Base-by-base conservation (phyloP, 1,140 invertebrate species). In the Xylocopa sonorina region DNA sequence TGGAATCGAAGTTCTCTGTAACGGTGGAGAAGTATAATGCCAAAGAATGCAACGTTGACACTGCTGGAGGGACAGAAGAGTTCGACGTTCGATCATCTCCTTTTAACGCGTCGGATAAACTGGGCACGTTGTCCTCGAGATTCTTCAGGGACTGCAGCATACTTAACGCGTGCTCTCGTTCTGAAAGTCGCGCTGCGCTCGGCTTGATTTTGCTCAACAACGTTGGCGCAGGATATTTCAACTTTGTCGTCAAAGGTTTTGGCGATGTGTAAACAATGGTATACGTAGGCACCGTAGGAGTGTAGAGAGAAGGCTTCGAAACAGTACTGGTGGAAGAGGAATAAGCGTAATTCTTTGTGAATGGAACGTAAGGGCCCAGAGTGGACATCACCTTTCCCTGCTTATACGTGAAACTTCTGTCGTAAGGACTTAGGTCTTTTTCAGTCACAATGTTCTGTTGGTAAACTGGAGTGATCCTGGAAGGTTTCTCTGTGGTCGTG, bases 21-120 rank as follows among this genome's bases (percentile, higher is more conserved):
- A 94, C 95, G 21, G 95, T 95, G 9, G 96, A 96, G 89, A 97
- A 97, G 84, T 97, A 97, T 78, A 96, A 93, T 32, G 96, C 96
- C 51, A 97, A 88, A 2, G 96, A 96, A 86, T 97, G 96, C 3
- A 97, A 90, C 1, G 96, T 95, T 85, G 96, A 96, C 2, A 96
- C 95, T 0, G 96, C 95, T 0, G 95, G 94, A 2, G 96, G 41
- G 0, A 46, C 38, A 0, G 73, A 63, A 3, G 29, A 12, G 21
- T 66, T 78, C 0, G 29, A 51, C 6, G 10, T 14, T 7, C 6
- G 73, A 1, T 38, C 69, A 18, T 80, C 77, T 1, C 74, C 29
- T 21, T n/a, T 68, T 0, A 38, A 50, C 0, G n/a, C 1, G 0
- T 78, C 81, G 18, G 80, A 81, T 24, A 90, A 64, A n/a, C 79